A percentile compares a stretch with the other conserved stretches of the same genome.
Conservation (phyloP, 2,888 invertebrate species). For the Ormia ochracea region DNA sequence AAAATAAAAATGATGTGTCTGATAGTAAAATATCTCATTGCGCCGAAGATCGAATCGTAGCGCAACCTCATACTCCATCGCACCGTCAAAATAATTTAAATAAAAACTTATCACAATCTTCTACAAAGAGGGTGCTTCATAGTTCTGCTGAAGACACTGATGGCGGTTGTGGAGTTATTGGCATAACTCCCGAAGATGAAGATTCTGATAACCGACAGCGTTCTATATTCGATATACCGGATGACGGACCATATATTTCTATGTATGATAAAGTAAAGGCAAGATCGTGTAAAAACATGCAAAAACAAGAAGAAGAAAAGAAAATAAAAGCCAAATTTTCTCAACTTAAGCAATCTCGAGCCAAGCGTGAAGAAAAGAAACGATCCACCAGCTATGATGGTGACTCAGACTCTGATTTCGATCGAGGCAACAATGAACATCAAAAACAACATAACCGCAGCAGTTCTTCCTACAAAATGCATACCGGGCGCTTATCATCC, state of each 20-base stretch:
- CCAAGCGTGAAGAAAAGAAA: slow-evolving; percentile 92
- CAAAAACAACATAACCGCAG: slow-evolving; percentile 63
- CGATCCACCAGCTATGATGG: slow-evolving; percentile 92
- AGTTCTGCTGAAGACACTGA: slow-evolving; percentile 83
- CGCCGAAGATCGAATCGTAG: slow-evolving; percentile 64
- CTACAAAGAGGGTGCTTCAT: slow-evolving; percentile 76
- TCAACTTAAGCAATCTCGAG: slow-evolving; percentile 90
- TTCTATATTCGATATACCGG: slow-evolving; percentile 93
- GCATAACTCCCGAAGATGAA: slow-evolving; percentile 78
- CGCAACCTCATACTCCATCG: slow-evolving; percentile 62
- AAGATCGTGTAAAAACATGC: slow-evolving; percentile 94
- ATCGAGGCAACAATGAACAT: slow-evolving; percentile 68
- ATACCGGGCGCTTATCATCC: slow-evolving; percentile 66
- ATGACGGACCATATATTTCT: slow-evolving; percentile 91
- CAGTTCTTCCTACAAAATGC: slow-evolving; percentile 68
- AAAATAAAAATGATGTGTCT: slow-evolving; percentile 50
- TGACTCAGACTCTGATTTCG: slow-evolving; percentile 85
- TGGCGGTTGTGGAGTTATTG: slow-evolving; percentile 78
- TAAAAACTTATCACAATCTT: slow-evolving; percentile 66
- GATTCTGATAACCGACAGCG: slow-evolving; percentile 82
- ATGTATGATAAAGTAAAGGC: slow-evolving; percentile 99
- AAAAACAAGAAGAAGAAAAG: slow-evolving; percentile 93
- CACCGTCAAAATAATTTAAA: slow-evolving; percentile 62
- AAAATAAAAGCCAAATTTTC: slow-evolving; percentile 93
- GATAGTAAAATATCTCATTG: slow-evolving; percentile 70